Evolutionary conservation across 2,113 vertebrate genomes (phyloP), one percentile per base, ranked within the genome.

Genomic region (Vireo altiloquus): DNA sequence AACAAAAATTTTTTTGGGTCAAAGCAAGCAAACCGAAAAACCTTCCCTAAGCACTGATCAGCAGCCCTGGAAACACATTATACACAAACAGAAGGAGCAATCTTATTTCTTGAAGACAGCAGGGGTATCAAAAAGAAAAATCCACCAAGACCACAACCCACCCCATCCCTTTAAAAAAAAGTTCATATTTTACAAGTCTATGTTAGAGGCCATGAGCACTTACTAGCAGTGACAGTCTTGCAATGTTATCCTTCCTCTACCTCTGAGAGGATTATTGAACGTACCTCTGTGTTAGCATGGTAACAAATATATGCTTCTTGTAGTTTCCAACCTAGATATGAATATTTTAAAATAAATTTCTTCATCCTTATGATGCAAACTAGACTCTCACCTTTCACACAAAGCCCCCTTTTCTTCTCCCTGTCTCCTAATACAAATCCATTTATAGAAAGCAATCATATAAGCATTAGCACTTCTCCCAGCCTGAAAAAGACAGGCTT

Each of bases 151-250:
- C 4, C n/a, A 60, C 23, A 37, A 44, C 10, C 7, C 10, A 11
- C 8, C 3, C 5, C 5, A 8, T 3, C 4, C 6, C 5, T 7
- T 1, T 8, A 53, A 46, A 33, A 37, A 37, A 24, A 21, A 24
- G 5, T 30, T 76, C 7, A 7, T 59, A 80, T 35, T 47, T 77
- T n/a, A 14, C n/a, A 57, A 37, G 18, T 53, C 25, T 49, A 0
- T 17, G 2, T 47, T 54, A 33, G 13, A 90, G 27, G 7, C 39
- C 70, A 79, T 13, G 16, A 64, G 15, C 64, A 50, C 25, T 65
- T 53, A 10, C 31, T 53, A 22, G 15, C 47, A 47, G 35, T n/a
- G 57, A 49, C 7, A 86, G 15, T 24, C 20, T 28, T 53, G 6
- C 25, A 74, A 28, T 2, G 2, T 21, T 42, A 64, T 31, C 23